These are phyloP conservation scores for Odontomyia ornata DNA, from an alignment of 2,888 invertebrate genomes.

Conservation along the genomic window DNA sequence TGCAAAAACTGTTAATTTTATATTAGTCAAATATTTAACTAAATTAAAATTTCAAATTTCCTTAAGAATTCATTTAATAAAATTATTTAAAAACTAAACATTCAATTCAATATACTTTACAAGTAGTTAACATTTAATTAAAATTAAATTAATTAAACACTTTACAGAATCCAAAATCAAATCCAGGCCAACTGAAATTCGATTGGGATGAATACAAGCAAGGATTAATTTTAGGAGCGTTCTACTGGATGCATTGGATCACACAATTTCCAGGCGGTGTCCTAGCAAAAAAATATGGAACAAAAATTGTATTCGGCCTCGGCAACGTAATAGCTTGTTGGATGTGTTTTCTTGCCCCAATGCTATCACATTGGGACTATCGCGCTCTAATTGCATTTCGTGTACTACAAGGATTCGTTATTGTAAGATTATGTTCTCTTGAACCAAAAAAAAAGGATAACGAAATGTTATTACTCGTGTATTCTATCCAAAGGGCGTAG, in stretches of 20 bases:
- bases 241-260: constrained; percentile 78
- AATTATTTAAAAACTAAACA: no score
- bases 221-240: constrained; percentile 72
- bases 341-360: constrained; percentile 73
- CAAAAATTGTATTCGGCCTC: constrained; percentile 75
- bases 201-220: constrained; percentile 74
- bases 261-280: constrained; percentile 78
- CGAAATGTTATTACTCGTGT: background rate
- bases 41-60: no score
- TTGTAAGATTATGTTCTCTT: constrained; percentile 67
- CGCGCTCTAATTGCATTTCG: constrained; percentile 69
- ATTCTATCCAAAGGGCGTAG: constrained; percentile 66
- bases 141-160: no score
- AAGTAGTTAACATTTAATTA: no score
- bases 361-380: constrained; percentile 69
- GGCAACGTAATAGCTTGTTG: constrained; percentile 72
- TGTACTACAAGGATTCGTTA: constrained; percentile 73
- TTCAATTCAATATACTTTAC: no score
- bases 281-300: constrained; percentile 74
- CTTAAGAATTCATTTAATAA: no score
- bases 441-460: background rate
- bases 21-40: no score
- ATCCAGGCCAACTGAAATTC: constrained; percentile 53
- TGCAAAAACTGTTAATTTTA: no score
- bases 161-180: no score